These are phyloP conservation scores for Aethes cnicana DNA, from an alignment of 2,888 invertebrate species.

Conservation along the genomic window DNA sequence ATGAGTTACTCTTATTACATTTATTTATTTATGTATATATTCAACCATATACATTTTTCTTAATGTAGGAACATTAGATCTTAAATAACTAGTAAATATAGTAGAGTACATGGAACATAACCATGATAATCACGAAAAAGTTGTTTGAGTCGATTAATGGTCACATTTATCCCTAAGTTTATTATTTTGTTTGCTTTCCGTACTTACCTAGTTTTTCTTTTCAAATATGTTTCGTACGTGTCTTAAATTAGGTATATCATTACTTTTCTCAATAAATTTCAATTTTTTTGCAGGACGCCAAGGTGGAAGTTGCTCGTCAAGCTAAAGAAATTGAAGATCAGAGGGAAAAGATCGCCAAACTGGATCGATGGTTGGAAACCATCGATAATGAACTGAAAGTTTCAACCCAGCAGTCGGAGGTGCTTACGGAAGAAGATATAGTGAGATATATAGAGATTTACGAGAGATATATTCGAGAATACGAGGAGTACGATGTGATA, in stretches of 20 bases:
- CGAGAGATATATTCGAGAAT: conserved; percentile 71
- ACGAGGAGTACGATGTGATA: conserved; percentile 72
- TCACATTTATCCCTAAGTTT: too few species aligned
- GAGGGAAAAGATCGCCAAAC: conserved; percentile 63
- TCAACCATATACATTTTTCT: too few species aligned
- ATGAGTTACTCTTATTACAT: too few species aligned
- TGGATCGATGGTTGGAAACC: conserved; percentile 76
- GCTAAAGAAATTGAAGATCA: conserved; percentile 66
- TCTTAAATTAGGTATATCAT: not conserved
- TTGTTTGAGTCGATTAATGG: too few species aligned
- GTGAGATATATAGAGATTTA: conserved; percentile 74
- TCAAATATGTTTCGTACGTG: conserved; percentile 10
- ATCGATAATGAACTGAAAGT: conserved; percentile 77
- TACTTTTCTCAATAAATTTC: not conserved
- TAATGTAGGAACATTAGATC: too few species aligned
- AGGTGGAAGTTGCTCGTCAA: conserved; percentile 65
- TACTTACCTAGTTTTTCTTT: too few species aligned
- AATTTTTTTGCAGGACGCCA: conserved; percentile 66
- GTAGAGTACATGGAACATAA: too few species aligned
- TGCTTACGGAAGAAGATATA: conserved; percentile 66
- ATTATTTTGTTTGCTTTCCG: too few species aligned
- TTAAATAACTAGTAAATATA: too few species aligned
- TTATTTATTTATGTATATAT: too few species aligned
- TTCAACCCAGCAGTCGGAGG: conserved; percentile 61
- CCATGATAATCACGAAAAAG: too few species aligned